Percentiles rank a stretch among this genome's conserved stretches.
Evolutionary conservation across 2,113 vertebrate species (phyloP).

Genomic region (Gadus chalcogrammus): DNA sequence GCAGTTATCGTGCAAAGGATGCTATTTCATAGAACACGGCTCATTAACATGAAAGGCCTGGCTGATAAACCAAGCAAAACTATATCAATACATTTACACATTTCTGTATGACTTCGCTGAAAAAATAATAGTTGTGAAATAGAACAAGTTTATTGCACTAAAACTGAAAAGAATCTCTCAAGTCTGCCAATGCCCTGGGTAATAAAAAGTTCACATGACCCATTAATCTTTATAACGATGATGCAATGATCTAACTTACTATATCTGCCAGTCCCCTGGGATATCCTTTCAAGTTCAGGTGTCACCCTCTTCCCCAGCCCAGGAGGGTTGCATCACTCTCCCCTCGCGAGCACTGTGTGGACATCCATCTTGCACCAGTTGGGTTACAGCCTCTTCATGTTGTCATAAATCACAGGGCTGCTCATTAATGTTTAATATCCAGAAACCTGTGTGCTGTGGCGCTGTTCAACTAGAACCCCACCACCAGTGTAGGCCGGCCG

Average conservation of each 20-base stretch:
- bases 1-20: too few species aligned
- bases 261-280: slow-evolving; percentile 4
- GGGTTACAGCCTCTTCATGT: slow-evolving; percentile 52
- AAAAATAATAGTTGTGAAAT: too few species aligned
- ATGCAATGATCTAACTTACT: slow-evolving; percentile 11
- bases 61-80: too few species aligned
- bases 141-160: too few species aligned
- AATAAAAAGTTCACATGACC: slow-evolving; percentile 1
- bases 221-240: slow-evolving; percentile 1
- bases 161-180: too few species aligned
- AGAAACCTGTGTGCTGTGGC: slow-evolving; percentile 39
- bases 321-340: slow-evolving; percentile 41
- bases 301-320: slow-evolving; percentile 14
- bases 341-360: slow-evolving; percentile 5
- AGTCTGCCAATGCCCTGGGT: background rate
- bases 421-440: slow-evolving; percentile 71
- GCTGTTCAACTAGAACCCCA: slow-evolving; percentile 39
- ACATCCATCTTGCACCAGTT: slow-evolving; percentile 61
- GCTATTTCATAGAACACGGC: too few species aligned
- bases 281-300: background rate
- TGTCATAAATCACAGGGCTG: slow-evolving; percentile 69
- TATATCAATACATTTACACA: too few species aligned
- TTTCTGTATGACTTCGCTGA: too few species aligned
- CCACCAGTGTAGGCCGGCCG: slow-evolving; percentile 24
- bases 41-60: too few species aligned